Evolutionary conservation across 2,113 vertebrate species (phyloP).

Genomic region (Vicugna pacos): DNA sequence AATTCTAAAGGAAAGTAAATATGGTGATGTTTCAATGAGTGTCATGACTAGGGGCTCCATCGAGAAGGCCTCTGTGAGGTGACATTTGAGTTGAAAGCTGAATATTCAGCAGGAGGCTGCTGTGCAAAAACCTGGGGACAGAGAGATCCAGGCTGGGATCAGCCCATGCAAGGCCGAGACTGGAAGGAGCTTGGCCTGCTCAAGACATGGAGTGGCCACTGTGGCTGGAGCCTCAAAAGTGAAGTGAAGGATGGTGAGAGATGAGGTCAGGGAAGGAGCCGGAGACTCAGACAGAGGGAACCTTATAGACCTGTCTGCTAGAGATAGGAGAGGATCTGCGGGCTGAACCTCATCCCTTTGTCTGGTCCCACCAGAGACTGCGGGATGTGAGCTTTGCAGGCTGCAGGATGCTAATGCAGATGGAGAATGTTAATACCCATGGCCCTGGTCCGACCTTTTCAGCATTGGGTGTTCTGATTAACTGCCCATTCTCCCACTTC

Average conservation of each 20-base stretch:
- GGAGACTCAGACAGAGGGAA: neutral
- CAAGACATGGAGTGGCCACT: neutral
- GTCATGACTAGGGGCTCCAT: neutral
- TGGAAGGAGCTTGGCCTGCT: neutral
- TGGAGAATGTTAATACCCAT: neutral
- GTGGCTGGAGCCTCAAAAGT: neutral
- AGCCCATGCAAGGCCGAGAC: neutral
- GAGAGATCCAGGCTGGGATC: neutral
- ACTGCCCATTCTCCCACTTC: slow-evolving; percentile 61
- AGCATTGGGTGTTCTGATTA: slow-evolving; percentile 66
- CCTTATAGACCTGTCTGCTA: neutral
- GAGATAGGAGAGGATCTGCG: neutral
- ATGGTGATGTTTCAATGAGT: neutral
- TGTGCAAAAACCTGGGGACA: neutral
- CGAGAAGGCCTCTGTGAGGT: neutral
- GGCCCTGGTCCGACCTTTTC: slow-evolving; percentile 64
- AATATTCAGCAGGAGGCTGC: neutral
- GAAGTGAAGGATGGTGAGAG: neutral
- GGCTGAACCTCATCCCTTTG: neutral
- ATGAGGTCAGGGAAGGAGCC: neutral
- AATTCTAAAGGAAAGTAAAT: neutral
- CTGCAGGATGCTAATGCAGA: neutral
- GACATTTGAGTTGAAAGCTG: neutral
- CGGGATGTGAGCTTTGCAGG: neutral
- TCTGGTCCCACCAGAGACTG: neutral